phyloP scores from a whole-genome alignment of 2,888 invertebrate genomes.

The Tipula vernalis region DNA sequence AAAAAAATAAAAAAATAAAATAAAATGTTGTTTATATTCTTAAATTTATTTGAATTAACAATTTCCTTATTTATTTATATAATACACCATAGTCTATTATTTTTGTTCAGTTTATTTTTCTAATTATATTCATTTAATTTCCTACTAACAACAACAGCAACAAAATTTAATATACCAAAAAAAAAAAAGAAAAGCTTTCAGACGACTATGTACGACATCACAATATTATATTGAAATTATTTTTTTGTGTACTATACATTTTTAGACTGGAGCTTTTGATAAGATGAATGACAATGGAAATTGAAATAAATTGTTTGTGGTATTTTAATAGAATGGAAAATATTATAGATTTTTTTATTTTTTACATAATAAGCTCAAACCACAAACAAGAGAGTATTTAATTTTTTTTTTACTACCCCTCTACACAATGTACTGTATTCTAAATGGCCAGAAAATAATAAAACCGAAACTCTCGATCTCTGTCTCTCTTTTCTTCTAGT shows the following conservation, averaged over 20 bases:
- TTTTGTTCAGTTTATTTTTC: background rate
- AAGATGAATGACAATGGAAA: constrained; percentile 4
- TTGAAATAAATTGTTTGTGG: constrained; percentile 4
- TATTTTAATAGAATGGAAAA: constrained; percentile 1
- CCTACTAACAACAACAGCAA: background rate
- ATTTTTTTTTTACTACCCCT: background rate
- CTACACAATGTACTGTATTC: background rate
- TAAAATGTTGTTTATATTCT: background rate
- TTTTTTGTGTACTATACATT: background rate
- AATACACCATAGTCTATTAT: background rate
- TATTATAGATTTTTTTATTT: background rate
- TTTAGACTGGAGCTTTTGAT: background rate
- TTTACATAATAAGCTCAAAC: background rate
- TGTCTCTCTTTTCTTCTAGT: background rate
- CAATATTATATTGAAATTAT: background rate
- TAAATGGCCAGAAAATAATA: background rate
- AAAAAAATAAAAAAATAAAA: background rate
- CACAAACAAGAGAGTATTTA: background rate
- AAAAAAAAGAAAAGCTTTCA: background rate
- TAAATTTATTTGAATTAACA: background rate
- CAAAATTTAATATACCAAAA: background rate
- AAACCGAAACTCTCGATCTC: background rate
- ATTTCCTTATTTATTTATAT: background rate
- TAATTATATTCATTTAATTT: background rate
- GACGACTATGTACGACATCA: background rate